phyloP scores from a whole-genome alignment of 2,113 vertebrate species.

The Dicentrarchus labrax region DNA sequence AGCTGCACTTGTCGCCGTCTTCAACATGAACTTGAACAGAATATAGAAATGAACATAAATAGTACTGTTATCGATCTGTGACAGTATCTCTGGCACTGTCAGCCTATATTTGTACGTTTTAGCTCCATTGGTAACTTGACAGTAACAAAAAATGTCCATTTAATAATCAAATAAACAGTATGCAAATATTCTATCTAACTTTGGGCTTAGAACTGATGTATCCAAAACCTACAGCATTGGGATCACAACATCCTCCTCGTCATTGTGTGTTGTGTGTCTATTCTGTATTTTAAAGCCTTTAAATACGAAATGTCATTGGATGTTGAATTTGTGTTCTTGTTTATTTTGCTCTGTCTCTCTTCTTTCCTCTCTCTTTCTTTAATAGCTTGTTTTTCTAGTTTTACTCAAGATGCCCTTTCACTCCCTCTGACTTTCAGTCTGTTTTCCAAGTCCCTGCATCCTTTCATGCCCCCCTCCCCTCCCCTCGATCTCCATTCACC shows the following conservation, averaged over 20 bases:
- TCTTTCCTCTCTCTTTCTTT: neutral
- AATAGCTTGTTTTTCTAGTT: slow-evolving; percentile 25
- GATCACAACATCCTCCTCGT: neutral
- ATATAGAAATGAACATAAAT: neutral
- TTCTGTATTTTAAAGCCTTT: slow-evolving; percentile 4
- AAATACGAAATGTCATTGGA: neutral
- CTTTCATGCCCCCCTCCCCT: slow-evolving; percentile 14
- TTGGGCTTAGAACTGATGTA: neutral
- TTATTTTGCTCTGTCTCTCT: neutral
- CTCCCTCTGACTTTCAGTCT: slow-evolving; percentile 18
- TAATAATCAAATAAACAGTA: too few species aligned
- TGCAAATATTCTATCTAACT: too few species aligned
- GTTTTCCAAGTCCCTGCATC: slow-evolving; percentile 32
- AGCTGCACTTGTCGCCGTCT: too few species aligned
- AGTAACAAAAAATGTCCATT: neutral
- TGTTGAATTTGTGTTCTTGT: neutral
- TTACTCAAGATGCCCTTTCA: slow-evolving; percentile 6
- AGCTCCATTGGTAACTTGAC: neutral
- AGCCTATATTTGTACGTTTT: neutral
- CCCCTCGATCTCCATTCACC: slow-evolving; percentile 17
- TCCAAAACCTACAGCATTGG: neutral
- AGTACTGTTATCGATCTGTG: neutral
- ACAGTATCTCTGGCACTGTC: neutral
- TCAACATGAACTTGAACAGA: too few species aligned
- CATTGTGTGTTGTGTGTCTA: neutral